phyloP scores from a whole-genome alignment of 2,888 invertebrate genomes.

The Sipha maydis region DNA sequence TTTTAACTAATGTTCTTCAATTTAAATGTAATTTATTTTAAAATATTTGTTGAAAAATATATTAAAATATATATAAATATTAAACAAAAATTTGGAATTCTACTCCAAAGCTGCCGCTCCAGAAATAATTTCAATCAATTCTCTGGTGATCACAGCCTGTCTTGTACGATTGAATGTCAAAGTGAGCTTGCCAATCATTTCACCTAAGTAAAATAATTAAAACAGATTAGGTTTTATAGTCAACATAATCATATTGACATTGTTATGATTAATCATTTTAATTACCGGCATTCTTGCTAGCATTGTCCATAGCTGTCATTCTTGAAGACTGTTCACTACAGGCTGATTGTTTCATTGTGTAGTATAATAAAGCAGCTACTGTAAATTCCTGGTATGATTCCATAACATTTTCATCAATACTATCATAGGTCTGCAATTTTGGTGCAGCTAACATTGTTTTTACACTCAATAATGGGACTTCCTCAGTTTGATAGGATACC shows the following conservation, averaged over 20 bases:
- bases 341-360: constrained; percentile 96
- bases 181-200: constrained; percentile 98
- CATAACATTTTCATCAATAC: constrained; percentile 83
- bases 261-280: not conserved
- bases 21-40: too few relatives aligned
- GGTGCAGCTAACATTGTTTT: constrained; percentile 82
- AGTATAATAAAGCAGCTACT: constrained; percentile 90
- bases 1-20: too few relatives aligned
- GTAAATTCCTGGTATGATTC: constrained; percentile 96
- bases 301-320: constrained; percentile 99
- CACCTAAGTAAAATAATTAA: constrained; percentile 70
- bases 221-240: not conserved
- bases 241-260: not conserved
- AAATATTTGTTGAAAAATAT: too few relatives aligned
- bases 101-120: constrained; percentile 89
- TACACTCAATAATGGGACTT: constrained; percentile 81
- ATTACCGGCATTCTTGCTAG: constrained; percentile 95
- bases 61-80: too few relatives aligned
- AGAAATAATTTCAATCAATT: constrained; percentile 98
- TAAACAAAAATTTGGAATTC: not conserved
- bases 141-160: constrained; percentile 97
- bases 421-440: constrained; percentile 75
- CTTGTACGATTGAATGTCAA: constrained; percentile 97
- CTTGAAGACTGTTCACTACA: constrained; percentile 98
- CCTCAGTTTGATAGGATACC: constrained; percentile 84